Evolutionary conservation across 2,113 vertebrate genomes (phyloP).

Genomic region (Petrocephalus microphthalmus): DNA sequence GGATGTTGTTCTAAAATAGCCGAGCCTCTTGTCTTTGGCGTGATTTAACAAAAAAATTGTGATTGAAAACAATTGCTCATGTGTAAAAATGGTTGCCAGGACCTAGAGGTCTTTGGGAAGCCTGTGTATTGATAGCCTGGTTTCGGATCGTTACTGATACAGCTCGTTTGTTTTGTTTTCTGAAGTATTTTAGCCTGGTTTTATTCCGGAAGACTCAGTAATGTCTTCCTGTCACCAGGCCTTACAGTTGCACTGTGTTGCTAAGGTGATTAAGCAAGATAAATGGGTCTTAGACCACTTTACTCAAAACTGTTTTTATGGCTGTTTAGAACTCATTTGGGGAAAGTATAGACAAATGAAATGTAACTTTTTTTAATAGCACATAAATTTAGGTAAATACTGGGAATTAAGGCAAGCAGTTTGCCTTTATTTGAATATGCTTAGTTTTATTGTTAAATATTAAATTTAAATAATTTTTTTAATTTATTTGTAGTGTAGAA

Average conservation of each 20-base stretch:
- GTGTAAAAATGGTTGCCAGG: not conserved
- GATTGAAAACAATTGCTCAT: not conserved
- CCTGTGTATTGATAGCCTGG: not conserved
- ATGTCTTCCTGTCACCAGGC: not conserved
- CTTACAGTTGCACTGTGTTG: not conserved
- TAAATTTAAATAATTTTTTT: not conserved
- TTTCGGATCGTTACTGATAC: not conserved
- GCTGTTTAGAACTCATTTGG: not conserved
- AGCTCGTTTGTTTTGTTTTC: not conserved
- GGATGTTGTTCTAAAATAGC: not conserved
- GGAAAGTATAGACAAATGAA: not conserved
- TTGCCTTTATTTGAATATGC: not conserved
- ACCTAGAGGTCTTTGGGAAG: not conserved
- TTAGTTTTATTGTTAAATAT: not conserved
- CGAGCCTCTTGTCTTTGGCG: not conserved
- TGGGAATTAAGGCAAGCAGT: not conserved
- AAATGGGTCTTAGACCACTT: not conserved
- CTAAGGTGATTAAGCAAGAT: not conserved
- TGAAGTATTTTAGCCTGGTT: not conserved
- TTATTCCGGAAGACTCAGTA: not conserved
- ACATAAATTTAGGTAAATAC: not conserved
- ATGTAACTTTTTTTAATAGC: not conserved
- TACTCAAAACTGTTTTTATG: not conserved
- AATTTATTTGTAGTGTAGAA: not conserved
- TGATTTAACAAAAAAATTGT: not conserved